Conservation (phyloP, 2,113 vertebrate genomes). For the Bubo scandiacus region DNA sequence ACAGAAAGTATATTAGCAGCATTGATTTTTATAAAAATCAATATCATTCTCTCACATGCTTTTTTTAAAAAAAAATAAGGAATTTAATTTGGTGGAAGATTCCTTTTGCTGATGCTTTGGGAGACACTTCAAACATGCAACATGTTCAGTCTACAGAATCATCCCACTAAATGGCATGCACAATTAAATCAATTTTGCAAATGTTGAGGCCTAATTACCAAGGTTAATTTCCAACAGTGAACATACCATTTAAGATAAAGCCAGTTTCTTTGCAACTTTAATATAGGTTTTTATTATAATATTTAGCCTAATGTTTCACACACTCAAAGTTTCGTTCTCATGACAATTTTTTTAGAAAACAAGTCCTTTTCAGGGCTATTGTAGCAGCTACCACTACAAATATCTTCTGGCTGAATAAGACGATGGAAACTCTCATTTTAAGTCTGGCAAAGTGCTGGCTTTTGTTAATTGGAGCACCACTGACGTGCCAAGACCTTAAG, state of each 20-base stretch:
- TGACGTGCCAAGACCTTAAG: background rate
- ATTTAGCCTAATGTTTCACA: background rate
- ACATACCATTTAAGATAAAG: background rate
- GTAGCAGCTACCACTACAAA: background rate
- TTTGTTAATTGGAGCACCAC: background rate
- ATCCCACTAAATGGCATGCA: background rate
- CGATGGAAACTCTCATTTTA: fast-evolving
- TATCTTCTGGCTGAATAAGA: background rate
- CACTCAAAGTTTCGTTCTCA: background rate
- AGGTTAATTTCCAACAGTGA: background rate
- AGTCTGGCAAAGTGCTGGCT: background rate
- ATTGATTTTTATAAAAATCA: background rate
- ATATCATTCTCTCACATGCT: background rate
- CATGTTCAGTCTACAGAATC: background rate
- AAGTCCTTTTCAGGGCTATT: background rate
- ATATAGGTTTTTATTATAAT: background rate
- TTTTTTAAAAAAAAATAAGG: background rate
- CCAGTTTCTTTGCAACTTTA: background rate
- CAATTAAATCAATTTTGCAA: background rate
- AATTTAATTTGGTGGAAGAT: background rate
- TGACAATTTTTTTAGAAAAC: background rate
- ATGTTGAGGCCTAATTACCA: background rate
- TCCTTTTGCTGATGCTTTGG: background rate
- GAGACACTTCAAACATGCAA: background rate
- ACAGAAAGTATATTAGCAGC: background rate